These are phyloP conservation scores for Chrysocyon brachyurus DNA, from an alignment of 2,797 vertebrate genomes.

Conservation along the genomic window DNA sequence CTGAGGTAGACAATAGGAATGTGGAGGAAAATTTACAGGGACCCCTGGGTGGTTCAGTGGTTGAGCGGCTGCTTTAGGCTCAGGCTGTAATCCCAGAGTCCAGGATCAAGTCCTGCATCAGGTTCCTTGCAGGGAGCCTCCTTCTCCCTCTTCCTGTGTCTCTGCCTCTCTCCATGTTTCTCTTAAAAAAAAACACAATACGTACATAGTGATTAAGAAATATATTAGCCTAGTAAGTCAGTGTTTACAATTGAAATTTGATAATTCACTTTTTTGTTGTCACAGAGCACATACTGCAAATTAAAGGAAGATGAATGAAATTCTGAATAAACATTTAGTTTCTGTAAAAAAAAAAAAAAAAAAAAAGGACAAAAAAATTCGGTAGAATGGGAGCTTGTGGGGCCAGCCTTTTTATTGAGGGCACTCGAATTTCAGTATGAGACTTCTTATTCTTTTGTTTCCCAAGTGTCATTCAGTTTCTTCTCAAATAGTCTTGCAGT, in stretches of 20 bases:
- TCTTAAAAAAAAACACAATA: neutral
- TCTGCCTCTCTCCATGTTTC: too few species aligned
- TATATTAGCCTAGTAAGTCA: neutral
- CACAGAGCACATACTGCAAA: neutral
- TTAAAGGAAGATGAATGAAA: constrained; percentile 56
- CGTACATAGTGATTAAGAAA: neutral
- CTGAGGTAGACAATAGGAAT: neutral
- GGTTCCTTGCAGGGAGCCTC: too few species aligned
- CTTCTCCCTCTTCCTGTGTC: too few species aligned
- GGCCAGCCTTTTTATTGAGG: neutral
- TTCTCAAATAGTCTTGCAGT: neutral
- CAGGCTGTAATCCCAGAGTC: too few species aligned
- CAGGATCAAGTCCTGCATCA: too few species aligned
- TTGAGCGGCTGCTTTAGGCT: too few species aligned
- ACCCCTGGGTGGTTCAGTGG: too few species aligned
- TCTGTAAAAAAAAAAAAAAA: neutral
- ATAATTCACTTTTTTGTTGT: neutral
- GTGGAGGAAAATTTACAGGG: neutral
- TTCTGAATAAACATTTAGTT: constrained; percentile 62
- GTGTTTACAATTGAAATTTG: neutral
- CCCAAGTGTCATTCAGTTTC: neutral
- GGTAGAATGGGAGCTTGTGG: neutral
- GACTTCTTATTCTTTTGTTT: neutral
- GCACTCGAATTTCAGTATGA: neutral
- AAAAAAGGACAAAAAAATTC: neutral